phyloP scores from a whole-genome alignment of 1,140 invertebrate genomes.

The Hyles vespertilio region DNA sequence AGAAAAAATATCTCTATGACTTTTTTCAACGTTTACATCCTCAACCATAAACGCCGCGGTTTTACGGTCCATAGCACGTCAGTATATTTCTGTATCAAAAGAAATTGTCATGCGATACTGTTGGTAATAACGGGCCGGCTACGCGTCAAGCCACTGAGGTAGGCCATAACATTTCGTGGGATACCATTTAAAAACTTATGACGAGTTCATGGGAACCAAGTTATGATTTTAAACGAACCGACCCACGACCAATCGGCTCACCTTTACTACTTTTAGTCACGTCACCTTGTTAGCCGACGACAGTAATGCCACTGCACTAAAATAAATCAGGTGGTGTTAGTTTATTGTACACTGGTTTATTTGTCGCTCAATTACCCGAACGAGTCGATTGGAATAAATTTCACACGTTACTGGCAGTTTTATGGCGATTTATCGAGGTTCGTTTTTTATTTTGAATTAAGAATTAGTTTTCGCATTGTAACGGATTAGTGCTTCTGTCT shows the following conservation, averaged over 20 bases:
- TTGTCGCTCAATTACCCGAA: not conserved
- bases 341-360: not conserved
- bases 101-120: slow-evolving; percentile 38
- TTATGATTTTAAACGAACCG: slow-evolving; percentile 33
- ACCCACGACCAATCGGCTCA: slow-evolving; percentile 22
- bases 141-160: slow-evolving; percentile 61
- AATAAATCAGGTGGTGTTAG: not conserved
- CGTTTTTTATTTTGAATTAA: too few relatives aligned
- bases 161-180: slow-evolving; percentile 47
- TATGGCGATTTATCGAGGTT: too few relatives aligned
- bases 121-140: slow-evolving; percentile 41
- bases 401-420: not conserved
- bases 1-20: too few relatives aligned
- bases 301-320: slow-evolving; percentile 3
- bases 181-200: slow-evolving; percentile 44
- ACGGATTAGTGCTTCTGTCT: too few relatives aligned
- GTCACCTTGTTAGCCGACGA: slow-evolving; percentile 21
- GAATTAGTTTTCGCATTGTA: too few relatives aligned
- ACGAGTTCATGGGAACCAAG: slow-evolving; percentile 44
- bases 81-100: slow-evolving; percentile 34
- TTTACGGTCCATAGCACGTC: slow-evolving; percentile 45
- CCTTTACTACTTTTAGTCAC: slow-evolving; percentile 33
- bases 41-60: slow-evolving; percentile 22
- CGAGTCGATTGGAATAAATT: slow-evolving; percentile 1
- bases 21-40: too few relatives aligned